Evolutionary conservation across 2,888 invertebrate genomes (phyloP).

Genomic region (Epistrophella euchroma): DNA sequence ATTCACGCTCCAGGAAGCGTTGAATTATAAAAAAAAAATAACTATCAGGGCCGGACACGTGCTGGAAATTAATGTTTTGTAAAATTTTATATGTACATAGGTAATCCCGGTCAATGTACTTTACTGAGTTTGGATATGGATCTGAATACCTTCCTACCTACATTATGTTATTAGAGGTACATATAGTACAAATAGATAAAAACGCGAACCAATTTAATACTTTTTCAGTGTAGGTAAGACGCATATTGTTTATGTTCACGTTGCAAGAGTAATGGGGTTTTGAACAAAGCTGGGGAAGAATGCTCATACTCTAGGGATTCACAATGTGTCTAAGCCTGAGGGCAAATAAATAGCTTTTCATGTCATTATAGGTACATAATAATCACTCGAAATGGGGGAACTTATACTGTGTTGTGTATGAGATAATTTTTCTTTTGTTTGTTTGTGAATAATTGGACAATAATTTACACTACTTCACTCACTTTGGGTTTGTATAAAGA

Average conservation of each 20-base stretch:
- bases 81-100: constrained; percentile 19
- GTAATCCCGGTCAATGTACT: constrained; percentile 60
- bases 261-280: constrained; percentile 16
- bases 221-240: background rate
- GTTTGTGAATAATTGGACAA: constrained; percentile 22
- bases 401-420: background rate
- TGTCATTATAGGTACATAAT: constrained; percentile 31
- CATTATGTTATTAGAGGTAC: background rate
- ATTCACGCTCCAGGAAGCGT: constrained; percentile 59
- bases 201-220: constrained; percentile 6
- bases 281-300: background rate
- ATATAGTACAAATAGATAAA: constrained; percentile 20
- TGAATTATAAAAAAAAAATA: background rate
- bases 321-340: constrained; percentile 43
- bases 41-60: constrained; percentile 55
- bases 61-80: constrained; percentile 51
- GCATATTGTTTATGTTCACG: constrained; percentile 6
- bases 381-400: constrained; percentile 37
- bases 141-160: background rate
- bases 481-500: background rate
- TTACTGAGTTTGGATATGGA: constrained; percentile 2
- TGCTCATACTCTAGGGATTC: constrained; percentile 39
- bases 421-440: constrained; percentile 3
- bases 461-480: background rate
- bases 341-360: constrained; percentile 40